Percentiles rank a stretch among this genome's conserved stretches.
Conservation (phyloP, 1,140 invertebrate genomes). For the Bombus pyrosoma region DNA sequence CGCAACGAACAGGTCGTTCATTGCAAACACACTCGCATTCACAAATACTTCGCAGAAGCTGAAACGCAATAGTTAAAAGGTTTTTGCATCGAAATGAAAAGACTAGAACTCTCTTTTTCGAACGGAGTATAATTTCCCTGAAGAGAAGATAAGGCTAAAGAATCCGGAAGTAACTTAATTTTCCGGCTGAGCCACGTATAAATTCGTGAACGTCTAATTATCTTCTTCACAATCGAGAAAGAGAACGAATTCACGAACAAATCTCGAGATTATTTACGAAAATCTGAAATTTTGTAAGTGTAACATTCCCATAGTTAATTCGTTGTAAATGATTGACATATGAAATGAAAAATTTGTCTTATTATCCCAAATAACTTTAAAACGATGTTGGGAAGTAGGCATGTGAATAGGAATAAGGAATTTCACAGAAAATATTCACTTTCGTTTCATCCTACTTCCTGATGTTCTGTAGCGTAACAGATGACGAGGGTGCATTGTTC, state of each 20-base stretch:
- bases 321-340: not conserved
- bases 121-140: conserved; percentile 47
- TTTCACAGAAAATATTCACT: conserved; percentile 20
- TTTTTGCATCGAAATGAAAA: conserved; percentile 16
- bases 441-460: conserved; percentile 11
- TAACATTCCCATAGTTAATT: not conserved
- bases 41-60: not conserved
- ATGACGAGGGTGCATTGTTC: conserved; percentile 17
- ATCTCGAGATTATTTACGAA: not conserved
- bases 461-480: not conserved
- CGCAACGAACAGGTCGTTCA: too few species aligned
- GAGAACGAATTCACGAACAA: not conserved
- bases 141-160: conserved; percentile 29
- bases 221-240: not conserved
- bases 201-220: conserved; percentile 45
- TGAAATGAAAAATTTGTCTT: too few species aligned
- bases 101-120: conserved; percentile 17
- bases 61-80: conserved; percentile 15
- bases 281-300: not conserved
- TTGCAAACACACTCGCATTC: not conserved
- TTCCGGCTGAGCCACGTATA: not conserved
- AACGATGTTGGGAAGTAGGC: too few species aligned
- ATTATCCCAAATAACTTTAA: not conserved
- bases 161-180: conserved; percentile 12
- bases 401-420: not conserved